A percentile compares a stretch with the other conserved stretches of the same genome.
phyloP scores from a whole-genome alignment of 2,888 invertebrate species.

The Andrena hattorfiana region DNA sequence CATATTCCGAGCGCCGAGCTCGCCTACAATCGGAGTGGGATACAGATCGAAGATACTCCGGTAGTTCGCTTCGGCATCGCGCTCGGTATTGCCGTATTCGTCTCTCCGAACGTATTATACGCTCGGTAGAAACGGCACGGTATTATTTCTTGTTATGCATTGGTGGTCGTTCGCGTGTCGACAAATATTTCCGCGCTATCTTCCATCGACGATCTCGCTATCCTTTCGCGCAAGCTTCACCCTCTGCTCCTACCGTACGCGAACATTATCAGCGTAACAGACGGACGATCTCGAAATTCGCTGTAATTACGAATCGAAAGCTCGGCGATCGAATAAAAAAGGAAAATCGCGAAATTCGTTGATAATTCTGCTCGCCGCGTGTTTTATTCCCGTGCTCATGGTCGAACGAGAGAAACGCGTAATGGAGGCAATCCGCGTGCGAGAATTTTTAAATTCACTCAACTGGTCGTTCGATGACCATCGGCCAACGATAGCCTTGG shows the following conservation, averaged over 20 bases:
- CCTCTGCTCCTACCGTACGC: background rate
- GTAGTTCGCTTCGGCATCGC: constrained; percentile 16
- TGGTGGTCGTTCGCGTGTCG: background rate
- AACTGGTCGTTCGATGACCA: constrained; percentile 12
- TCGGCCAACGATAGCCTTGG: constrained; percentile 1
- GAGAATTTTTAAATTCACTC: constrained; percentile 35
- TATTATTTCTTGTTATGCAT: constrained; percentile 16
- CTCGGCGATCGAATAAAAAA: background rate
- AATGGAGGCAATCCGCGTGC: background rate
- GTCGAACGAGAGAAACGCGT: background rate
- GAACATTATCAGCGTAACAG: background rate
- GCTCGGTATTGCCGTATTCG: constrained; percentile 7
- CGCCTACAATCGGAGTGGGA: constrained; percentile 42
- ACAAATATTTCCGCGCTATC: background rate
- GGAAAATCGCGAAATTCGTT: background rate
- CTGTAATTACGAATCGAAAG: background rate
- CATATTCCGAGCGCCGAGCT: constrained; percentile 38
- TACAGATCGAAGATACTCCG: constrained; percentile 49
- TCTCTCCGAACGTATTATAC: constrained; percentile 37
- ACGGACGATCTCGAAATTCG: background rate
- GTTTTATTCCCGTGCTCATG: background rate
- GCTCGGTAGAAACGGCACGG: constrained; percentile 22
- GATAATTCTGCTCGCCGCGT: constrained; percentile 4
- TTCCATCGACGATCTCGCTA: background rate
- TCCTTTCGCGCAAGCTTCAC: background rate